Evolutionary conservation across 2,113 vertebrate species (phyloP).

Genomic region (Tapirus terrestris): DNA sequence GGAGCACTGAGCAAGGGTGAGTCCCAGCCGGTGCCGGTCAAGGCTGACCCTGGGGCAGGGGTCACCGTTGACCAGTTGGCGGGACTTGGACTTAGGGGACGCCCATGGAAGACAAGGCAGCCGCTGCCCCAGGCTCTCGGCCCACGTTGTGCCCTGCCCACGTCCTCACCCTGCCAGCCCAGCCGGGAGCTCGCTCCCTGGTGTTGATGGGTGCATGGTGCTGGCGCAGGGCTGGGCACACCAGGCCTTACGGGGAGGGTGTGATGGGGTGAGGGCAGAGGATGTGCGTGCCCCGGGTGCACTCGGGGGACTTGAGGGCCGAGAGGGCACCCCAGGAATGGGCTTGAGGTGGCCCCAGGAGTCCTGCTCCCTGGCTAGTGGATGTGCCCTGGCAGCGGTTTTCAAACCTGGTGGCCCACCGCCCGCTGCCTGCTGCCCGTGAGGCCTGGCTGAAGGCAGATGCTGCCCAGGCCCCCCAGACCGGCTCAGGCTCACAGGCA

Average conservation of each 20-base stretch:
- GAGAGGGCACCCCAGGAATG: background rate
- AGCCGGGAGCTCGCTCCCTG: background rate
- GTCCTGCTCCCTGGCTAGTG: background rate
- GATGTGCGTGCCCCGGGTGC: background rate
- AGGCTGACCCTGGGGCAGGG: background rate
- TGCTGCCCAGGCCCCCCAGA: background rate
- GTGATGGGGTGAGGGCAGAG: too few species aligned
- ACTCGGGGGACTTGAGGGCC: background rate
- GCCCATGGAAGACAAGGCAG: background rate
- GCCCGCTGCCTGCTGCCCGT: accelerated
- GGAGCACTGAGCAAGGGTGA: too few species aligned
- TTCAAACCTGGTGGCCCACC: accelerated
- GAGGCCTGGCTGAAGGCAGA: background rate
- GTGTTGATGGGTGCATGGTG: accelerated
- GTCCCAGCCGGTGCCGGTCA: background rate
- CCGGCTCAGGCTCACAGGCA: background rate
- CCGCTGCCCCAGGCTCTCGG: background rate
- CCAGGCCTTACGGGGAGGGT: background rate
- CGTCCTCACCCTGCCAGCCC: background rate
- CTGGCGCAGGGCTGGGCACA: background rate
- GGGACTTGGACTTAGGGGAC: background rate
- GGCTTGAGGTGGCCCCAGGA: background rate
- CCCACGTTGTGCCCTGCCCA: background rate
- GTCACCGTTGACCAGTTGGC: background rate
- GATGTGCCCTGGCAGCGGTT: background rate